Base-by-base conservation (phyloP, 2,113 vertebrate species). In the Isurus oxyrinchus region DNA sequence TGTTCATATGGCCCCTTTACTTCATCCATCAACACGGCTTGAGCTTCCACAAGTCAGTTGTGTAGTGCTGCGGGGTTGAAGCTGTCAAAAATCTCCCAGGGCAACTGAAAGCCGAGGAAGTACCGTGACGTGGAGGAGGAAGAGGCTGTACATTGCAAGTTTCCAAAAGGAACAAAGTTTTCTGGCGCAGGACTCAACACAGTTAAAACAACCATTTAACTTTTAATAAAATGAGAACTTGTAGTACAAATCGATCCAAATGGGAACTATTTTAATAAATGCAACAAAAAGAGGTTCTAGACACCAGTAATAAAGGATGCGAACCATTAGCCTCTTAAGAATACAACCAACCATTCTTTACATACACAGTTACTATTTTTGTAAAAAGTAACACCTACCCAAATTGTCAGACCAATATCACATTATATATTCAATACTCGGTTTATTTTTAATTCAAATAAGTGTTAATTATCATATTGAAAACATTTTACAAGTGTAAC, bases 231-330 rank as follows among this genome's bases (percentile, higher is more conserved):
- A n/a, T 63, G 59, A n/a, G 35, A 23, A 94, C n/a, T 40, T 63
- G 35, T 6, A 23, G 90, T 63, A 63, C 59, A 94, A 84, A 44
- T 94, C n/a, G 35, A n/a, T 94, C 90, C 59, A 63, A 61, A 94
- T 44, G 90, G 59, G 90, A 94, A 94, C 90, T 94, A 94, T 61
- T 97, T 98, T 97, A 97, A 97, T 98, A 98, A 98, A 98, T 97
- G 98, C 98, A 98, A 98, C 97, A 98, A 97, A 97, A 98, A 98
- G 98, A 98, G 97, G 97, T 98, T 98, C 98, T 98, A 98, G 57
- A 98, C 98, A 98, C 98, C 98, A 98, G 97, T 97, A 96, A 98
- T 98, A 98, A 97, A 98, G 97, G 98, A 97, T 97, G 98, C 97
- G 97, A 97, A 96, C 98, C 97, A 98, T 98, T 98, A 97, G 98